Evolutionary conservation across 2,888 invertebrate genomes (phyloP).

Genomic region (Linnaemya vulpina): DNA sequence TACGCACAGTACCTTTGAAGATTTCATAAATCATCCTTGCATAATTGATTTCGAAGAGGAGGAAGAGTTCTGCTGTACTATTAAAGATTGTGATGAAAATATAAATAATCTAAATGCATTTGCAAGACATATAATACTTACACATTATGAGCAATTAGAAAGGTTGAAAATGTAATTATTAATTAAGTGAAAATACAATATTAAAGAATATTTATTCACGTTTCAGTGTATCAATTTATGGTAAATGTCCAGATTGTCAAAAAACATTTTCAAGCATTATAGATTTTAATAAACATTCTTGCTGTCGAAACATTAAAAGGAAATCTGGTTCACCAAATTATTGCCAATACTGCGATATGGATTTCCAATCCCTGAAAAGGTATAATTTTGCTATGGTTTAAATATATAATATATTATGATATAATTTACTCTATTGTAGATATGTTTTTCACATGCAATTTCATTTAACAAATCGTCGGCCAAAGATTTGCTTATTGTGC

Average conservation of each 20-base stretch:
- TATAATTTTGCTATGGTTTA: slow-evolving; percentile 38
- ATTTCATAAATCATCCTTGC: slow-evolving; percentile 72
- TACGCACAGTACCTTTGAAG: slow-evolving; percentile 73
- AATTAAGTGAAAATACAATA: not conserved
- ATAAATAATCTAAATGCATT: slow-evolving; percentile 73
- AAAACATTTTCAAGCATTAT: slow-evolving; percentile 78
- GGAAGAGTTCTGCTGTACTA: slow-evolving; percentile 75
- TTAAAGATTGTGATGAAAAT: slow-evolving; percentile 73
- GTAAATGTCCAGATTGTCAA: slow-evolving; percentile 78
- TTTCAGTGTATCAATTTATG: slow-evolving; percentile 68
- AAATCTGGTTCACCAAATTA: slow-evolving; percentile 75
- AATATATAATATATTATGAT: not conserved
- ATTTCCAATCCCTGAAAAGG: slow-evolving; percentile 81
- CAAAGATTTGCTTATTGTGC: slow-evolving; percentile 80
- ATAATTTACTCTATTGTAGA: slow-evolving; percentile 70
- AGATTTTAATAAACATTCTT: slow-evolving; percentile 81
- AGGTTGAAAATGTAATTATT: slow-evolving; percentile 72
- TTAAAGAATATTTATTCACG: not conserved
- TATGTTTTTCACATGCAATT: slow-evolving; percentile 82
- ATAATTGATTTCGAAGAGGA: slow-evolving; percentile 68
- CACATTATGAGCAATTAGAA: slow-evolving; percentile 77
- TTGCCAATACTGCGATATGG: slow-evolving; percentile 77
- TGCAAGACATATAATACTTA: slow-evolving; percentile 79
- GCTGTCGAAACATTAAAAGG: slow-evolving; percentile 76
- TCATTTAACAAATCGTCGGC: slow-evolving; percentile 79